These are phyloP conservation scores for Daboia siamensis DNA, from an alignment of 2,113 vertebrate species.

Conservation along the genomic window DNA sequence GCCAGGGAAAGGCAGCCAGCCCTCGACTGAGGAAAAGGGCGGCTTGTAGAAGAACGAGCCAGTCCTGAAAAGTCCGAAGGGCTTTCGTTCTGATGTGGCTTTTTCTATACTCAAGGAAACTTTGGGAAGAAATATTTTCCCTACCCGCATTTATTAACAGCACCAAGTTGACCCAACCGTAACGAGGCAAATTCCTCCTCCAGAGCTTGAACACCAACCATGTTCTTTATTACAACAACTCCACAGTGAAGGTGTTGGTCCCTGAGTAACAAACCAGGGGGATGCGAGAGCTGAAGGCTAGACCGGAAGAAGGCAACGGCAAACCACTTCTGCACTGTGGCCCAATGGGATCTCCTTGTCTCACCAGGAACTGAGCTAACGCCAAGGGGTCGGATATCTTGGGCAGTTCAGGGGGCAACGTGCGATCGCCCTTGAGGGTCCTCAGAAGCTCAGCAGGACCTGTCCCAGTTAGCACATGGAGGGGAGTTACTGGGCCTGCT, in stretches of 20 bases:
- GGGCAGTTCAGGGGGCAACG: background rate
- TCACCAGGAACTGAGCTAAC: background rate
- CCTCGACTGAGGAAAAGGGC: background rate
- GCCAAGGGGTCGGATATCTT: background rate
- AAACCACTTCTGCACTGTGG: background rate
- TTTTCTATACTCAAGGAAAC: background rate
- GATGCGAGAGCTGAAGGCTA: background rate
- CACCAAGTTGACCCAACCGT: background rate
- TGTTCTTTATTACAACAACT: background rate
- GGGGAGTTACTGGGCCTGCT: background rate
- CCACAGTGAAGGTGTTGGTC: background rate
- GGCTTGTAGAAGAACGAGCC: background rate
- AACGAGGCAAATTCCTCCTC: background rate
- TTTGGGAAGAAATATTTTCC: background rate
- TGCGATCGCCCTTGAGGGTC: too few species aligned
- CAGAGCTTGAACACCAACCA: background rate
- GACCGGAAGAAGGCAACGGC: background rate
- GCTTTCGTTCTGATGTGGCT: background rate
- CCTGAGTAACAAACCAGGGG: background rate
- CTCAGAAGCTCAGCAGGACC: background rate
- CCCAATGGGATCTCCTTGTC: background rate
- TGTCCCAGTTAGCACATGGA: background rate
- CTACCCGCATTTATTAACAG: background rate
- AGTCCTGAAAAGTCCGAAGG: background rate
- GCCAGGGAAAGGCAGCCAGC: background rate